Percentiles rank a stretch among this genome's conserved stretches.
Conservation (phyloP, 1,140 invertebrate genomes). For the Caenorhabditis latens region DNA sequence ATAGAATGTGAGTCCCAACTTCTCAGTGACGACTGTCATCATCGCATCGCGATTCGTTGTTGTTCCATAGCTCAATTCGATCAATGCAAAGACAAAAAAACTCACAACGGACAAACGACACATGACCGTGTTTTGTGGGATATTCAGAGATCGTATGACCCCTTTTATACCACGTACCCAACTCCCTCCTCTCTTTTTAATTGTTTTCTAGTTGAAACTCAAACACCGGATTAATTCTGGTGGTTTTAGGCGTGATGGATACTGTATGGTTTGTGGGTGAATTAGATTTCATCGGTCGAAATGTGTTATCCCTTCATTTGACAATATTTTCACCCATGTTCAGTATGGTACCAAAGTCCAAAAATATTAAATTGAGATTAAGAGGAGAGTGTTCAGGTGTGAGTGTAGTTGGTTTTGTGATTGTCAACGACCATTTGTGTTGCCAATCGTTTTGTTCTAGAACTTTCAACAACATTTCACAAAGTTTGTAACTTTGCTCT, state of each 20-base stretch:
- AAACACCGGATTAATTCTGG: constrained; percentile 15
- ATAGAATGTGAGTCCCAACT: constrained; percentile 5
- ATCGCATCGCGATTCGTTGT: constrained; percentile 3
- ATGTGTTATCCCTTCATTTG: background rate
- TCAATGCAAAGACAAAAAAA: background rate
- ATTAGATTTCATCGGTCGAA: background rate
- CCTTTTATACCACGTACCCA: background rate
- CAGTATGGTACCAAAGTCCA: constrained; percentile 19
- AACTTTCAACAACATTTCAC: background rate
- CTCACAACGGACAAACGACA: background rate
- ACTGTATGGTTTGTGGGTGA: background rate
- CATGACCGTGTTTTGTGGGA: background rate
- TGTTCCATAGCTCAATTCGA: background rate
- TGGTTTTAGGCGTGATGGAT: background rate
- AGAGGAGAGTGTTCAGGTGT: background rate
- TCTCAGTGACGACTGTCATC: background rate
- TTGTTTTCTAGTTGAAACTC: constrained; percentile 18
- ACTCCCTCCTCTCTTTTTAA: background rate
- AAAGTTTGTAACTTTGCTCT: background rate
- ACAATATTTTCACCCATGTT: background rate
- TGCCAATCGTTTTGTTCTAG: background rate
- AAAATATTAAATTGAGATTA: constrained; percentile 11
- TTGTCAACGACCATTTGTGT: background rate
- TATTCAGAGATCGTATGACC: background rate
- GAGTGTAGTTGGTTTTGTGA: background rate